phyloP scores from a whole-genome alignment of 2,888 invertebrate species.

The Yponomeuta plumbellus region DNA sequence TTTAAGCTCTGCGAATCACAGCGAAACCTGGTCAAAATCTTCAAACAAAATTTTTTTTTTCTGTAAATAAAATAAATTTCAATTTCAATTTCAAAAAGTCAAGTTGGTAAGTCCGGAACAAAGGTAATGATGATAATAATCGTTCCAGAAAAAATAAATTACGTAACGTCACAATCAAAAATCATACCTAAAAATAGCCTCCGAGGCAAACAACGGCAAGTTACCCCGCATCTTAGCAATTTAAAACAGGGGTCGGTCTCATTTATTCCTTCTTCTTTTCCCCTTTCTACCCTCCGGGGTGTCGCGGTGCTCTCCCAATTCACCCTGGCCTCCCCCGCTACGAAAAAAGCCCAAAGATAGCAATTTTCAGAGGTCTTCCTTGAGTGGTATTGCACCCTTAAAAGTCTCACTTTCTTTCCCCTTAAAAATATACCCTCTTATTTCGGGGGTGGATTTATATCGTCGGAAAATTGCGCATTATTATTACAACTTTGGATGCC shows the following conservation, averaged over 20 bases:
- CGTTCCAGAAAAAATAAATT: no score
- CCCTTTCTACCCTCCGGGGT: conserved; percentile 33
- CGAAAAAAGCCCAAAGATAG: conserved; percentile 14
- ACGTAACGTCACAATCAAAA: neutral
- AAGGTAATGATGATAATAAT: no score
- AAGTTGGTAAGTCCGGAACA: no score
- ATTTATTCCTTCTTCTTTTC: conserved; percentile 64
- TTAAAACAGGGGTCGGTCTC: conserved; percentile 56
- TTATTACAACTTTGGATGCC: conserved; percentile 27
- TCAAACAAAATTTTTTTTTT: no score
- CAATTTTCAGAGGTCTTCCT: conserved; percentile 32
- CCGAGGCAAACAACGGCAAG: neutral
- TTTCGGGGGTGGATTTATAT: conserved; percentile 35
- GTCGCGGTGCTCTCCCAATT: conserved; percentile 27
- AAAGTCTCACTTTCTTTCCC: conserved; percentile 34
- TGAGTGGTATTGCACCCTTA: conserved; percentile 35
- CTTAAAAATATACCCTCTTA: conserved; percentile 56
- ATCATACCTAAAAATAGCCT: neutral
- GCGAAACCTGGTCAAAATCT: no score
- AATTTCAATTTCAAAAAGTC: no score
- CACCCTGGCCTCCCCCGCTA: conserved; percentile 30
- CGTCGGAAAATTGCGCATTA: conserved; percentile 40
- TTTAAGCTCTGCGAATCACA: no score
- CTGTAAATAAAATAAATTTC: no score
- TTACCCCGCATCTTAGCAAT: conserved; percentile 51